Conservation (phyloP, 64 coral and sea anemone species). For the Platygyra sinensis region DNA sequence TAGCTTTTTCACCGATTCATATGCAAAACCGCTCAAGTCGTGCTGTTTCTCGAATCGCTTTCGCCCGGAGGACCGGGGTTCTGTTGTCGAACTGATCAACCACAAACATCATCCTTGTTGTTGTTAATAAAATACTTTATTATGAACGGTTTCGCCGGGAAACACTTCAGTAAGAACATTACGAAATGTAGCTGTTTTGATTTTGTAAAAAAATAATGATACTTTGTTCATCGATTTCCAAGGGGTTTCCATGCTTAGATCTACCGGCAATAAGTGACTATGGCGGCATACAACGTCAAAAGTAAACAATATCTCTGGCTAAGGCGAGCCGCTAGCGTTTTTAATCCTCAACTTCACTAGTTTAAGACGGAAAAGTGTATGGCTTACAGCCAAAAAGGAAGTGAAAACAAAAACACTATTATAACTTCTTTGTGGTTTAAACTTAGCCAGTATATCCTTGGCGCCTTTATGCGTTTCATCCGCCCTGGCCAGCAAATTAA, state of each 20-base stretch:
- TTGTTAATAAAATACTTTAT: slow-evolving; percentile 52
- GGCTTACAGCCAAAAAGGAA: slow-evolving; percentile 6
- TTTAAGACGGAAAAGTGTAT: neutral
- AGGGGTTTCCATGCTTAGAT: neutral
- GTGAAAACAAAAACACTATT: slow-evolving; percentile 1
- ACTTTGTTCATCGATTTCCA: slow-evolving; percentile 1
- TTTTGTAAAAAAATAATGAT: slow-evolving; percentile 31
- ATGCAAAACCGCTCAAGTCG: neutral
- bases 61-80: too few relatives aligned
- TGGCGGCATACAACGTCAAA: neutral
- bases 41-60: neutral
- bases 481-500: neutral
- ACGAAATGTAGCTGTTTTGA: slow-evolving; percentile 27
- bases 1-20: neutral
- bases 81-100: neutral
- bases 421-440: neutral
- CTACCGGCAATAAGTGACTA: neutral
- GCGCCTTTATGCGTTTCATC: neutral
- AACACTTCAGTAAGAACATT: slow-evolving; percentile 3
- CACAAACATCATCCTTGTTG: neutral
- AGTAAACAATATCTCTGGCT: slow-evolving; percentile 3
- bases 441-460: neutral
- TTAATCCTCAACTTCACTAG: neutral
- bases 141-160: slow-evolving; percentile 26
- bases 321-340: neutral